phyloP scores from a whole-genome alignment of 92 coral and sea anemone genomes.

The Epizoanthus rinbou region DNA sequence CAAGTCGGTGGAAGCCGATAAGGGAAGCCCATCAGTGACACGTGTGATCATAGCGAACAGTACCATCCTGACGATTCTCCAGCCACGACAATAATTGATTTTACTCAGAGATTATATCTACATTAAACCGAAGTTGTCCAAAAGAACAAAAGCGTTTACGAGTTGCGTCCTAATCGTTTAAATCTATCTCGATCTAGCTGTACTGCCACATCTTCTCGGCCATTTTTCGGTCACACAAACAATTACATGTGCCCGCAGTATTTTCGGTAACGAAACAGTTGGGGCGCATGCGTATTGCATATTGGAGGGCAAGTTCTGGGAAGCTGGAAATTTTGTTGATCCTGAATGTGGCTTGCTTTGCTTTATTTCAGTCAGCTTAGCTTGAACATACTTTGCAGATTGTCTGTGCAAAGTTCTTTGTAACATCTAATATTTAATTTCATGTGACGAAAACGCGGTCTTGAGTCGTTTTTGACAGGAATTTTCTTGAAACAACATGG shows the following conservation, averaged over 20 bases:
- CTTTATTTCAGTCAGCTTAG: too few species aligned
- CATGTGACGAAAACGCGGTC: too few species aligned
- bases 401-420: too few species aligned
- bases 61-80: slow-evolving; percentile 62
- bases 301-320: background rate
- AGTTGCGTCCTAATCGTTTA: too few species aligned
- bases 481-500: too few species aligned
- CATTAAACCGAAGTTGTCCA: background rate
- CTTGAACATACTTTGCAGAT: too few species aligned
- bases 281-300: slow-evolving; percentile 5
- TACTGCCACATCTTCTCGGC: background rate
- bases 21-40: slow-evolving; percentile 89
- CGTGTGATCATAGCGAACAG: slow-evolving; percentile 95
- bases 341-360: too few species aligned
- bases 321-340: too few species aligned
- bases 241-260: slow-evolving; percentile 12
- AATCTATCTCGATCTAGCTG: too few species aligned
- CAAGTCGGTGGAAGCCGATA: slow-evolving; percentile 94
- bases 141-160: background rate
- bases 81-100: background rate
- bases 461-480: too few species aligned
- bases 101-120: background rate
- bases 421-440: too few species aligned
- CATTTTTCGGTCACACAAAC: background rate
- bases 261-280: background rate